A percentile compares a stretch with the other conserved stretches of the same genome.
These are phyloP conservation scores for Lycaena phlaeas DNA, from an alignment of 2,888 invertebrate species.

Conservation along the genomic window DNA sequence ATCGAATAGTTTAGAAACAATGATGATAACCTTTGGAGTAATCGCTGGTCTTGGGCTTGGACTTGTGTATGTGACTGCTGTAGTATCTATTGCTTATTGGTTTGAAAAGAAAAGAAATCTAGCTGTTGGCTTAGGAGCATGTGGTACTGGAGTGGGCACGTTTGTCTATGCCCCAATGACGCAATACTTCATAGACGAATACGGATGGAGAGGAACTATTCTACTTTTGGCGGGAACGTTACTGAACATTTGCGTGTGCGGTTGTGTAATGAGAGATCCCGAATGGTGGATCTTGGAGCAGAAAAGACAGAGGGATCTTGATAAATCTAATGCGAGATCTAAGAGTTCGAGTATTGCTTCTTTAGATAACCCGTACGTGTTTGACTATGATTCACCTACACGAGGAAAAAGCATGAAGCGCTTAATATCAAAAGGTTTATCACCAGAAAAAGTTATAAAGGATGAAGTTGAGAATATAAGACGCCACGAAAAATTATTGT, in stretches of 20 bases:
- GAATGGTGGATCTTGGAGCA: conserved; percentile 84
- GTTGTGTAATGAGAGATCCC: conserved; percentile 89
- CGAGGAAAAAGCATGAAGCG: conserved; percentile 48
- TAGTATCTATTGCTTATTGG: conserved; percentile 93
- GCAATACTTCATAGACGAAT: conserved; percentile 82
- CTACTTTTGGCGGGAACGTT: conserved; percentile 87
- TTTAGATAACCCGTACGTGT: conserved; percentile 56
- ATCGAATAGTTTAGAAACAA: conserved; percentile 80
- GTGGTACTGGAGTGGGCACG: conserved; percentile 92
- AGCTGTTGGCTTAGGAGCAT: conserved; percentile 90
- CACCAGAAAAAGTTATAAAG: conserved; percentile 45
- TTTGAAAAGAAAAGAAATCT: conserved; percentile 90
- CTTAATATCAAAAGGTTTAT: conserved; percentile 38
- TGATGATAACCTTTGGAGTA: conserved; percentile 89
- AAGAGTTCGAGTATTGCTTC: conserved; percentile 67
- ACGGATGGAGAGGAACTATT: conserved; percentile 89
- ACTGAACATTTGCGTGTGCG: conserved; percentile 88
- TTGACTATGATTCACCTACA: conserved; percentile 42
- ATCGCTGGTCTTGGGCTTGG: conserved; percentile 89
- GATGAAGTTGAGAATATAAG: conserved; percentile 44
- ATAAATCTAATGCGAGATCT: conserved; percentile 36
- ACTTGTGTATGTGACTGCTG: conserved; percentile 89
- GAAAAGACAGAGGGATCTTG: conserved; percentile 50
- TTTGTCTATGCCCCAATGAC: conserved; percentile 91
- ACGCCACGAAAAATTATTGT: conserved; percentile 35